phyloP scores from a whole-genome alignment of 2,888 invertebrate genomes.

The Syritta pipiens region DNA sequence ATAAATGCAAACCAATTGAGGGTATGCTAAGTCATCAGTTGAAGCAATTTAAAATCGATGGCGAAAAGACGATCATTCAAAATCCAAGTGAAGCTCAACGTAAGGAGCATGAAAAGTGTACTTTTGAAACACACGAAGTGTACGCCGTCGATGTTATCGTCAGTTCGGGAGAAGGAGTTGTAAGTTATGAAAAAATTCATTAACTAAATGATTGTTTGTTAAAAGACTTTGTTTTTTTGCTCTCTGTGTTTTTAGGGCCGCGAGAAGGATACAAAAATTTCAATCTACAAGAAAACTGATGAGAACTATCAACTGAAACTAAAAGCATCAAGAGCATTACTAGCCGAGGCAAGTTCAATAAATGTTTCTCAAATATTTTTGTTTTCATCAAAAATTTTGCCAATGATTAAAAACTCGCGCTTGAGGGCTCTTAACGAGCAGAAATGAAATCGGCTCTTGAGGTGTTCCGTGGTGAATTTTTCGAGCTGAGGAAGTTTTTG shows the following conservation, averaged over 20 bases:
- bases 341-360: conserved; percentile 85
- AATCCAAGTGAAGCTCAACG: conserved; percentile 98
- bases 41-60: conserved; percentile 97
- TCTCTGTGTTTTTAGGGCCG: conserved; percentile 89
- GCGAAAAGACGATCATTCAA: conserved; percentile 97
- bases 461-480: conserved; percentile 54
- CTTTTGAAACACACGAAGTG: conserved; percentile 97
- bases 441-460: conserved; percentile 34
- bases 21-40: conserved; percentile 97
- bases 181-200: conserved; percentile 78
- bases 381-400: conserved; percentile 20
- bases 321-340: conserved; percentile 96
- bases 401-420: conserved; percentile 71
- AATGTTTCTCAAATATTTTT: not conserved
- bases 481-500: conserved; percentile 24
- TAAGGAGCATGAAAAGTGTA: conserved; percentile 98
- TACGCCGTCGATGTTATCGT: conserved; percentile 99
- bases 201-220: not conserved
- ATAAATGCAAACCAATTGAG: conserved; percentile 98
- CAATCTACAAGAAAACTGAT: conserved; percentile 99
- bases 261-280: conserved; percentile 96
- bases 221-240: conserved; percentile 27
- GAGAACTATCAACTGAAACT: conserved; percentile 97
- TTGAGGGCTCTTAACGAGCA: conserved; percentile 50
- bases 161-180: conserved; percentile 96